Evolutionary conservation across 2,888 invertebrate species (phyloP), one percentile per base, ranked within the genome.

Genomic region (Cephus rjabovi): DNA sequence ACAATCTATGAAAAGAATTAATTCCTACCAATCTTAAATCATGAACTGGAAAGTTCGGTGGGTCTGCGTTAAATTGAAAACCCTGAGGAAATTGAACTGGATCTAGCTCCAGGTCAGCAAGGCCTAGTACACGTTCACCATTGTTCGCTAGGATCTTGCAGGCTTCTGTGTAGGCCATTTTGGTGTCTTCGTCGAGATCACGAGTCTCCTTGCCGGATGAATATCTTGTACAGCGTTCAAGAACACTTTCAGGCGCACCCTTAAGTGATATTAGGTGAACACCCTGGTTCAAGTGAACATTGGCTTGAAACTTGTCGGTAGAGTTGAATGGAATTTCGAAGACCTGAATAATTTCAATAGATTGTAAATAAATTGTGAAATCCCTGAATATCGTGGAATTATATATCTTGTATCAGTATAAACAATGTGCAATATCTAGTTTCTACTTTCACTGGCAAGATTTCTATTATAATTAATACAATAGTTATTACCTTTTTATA

Each of bases 231-330:
- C 96, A 96, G 81, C 94, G 93, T 85, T 95, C 95, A 40, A 95
- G 85, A 76, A 96, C 93, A 77, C 95, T 93, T 91, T 96, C 96
- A 0, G 96, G 96, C 37, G 96, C 96, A 34, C 96, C 96, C 92
- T 96, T 96, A 95, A 96, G 95, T 75, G 95, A 94, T 81, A 96
- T 91, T 79, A 95, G 91, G 88, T 95, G 90, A 6, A 93, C 92
- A 30, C 91, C 89, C 75, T 93, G 92, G 87, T 93, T 92, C 79
- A 92, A 93, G 87, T 96, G 96, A 85, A 96, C 94, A 23, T 95
- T 95, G 6, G 95, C 93, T 90, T 95, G 95, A 89, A 94, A 95
- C 89, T 95, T 95, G 89, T 95, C 95, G 75, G 93, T 94, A 6
- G 95, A 95, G 87, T 95, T 95, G 89, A 95, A 95, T 0, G 95